Percentiles rank a stretch among this genome's conserved stretches.
Evolutionary conservation across 2,113 vertebrate species (phyloP).

Genomic region (Desmodus rotundus): DNA sequence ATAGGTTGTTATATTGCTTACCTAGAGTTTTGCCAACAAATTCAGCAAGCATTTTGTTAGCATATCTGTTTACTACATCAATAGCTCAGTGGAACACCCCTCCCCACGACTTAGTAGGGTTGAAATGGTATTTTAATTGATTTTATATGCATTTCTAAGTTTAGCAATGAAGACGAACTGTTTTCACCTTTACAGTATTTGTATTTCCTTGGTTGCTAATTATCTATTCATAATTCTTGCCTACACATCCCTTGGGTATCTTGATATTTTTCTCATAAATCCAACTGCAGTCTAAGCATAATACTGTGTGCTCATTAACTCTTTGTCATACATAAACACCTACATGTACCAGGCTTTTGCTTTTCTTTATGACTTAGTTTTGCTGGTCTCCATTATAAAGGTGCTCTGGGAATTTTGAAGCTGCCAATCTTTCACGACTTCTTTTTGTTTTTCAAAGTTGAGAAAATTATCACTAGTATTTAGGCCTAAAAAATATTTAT

Average conservation of each 20-base stretch:
- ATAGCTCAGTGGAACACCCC: not conserved
- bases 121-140: constrained; percentile 24
- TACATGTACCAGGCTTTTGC: not conserved
- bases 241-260: not conserved
- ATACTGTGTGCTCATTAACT: not conserved
- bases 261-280: constrained; percentile 30
- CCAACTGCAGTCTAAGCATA: not conserved
- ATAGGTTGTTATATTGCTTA: not conserved
- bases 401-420: not conserved
- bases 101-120: not conserved
- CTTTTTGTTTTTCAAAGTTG: not conserved
- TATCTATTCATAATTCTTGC: not conserved
- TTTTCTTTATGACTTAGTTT: not conserved
- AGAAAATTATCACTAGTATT: not conserved
- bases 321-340: not conserved
- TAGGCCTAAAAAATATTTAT: not conserved
- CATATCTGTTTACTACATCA: not conserved
- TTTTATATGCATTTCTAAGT: constrained; percentile 9
- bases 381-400: not conserved
- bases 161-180: not conserved
- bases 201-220: not conserved
- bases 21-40: not conserved
- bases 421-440: not conserved
- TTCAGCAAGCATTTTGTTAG: not conserved
- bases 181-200: not conserved